Base-by-base conservation (phyloP, 1,140 invertebrate genomes). In the Intoshia linei region DNA sequence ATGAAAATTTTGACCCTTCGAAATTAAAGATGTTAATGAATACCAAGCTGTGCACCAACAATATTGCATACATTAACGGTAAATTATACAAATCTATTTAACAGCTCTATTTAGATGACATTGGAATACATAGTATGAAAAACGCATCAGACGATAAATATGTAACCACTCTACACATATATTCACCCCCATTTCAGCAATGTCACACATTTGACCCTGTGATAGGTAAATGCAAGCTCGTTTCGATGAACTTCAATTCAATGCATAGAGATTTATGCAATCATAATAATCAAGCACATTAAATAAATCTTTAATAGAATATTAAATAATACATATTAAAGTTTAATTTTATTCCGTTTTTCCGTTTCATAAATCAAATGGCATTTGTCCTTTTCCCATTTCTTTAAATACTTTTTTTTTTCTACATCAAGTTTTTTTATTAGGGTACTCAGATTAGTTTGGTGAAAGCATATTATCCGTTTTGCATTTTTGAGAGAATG, bases 11-110 rank as follows among this genome's bases (percentile, higher is more conserved):
- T 18, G 7, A 10, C 24, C n/a, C 24, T 7, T 10, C 24, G n/a
- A 10, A 10, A 27, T 27, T 27, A 27, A 27, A 10, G n/a, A 10
- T 7, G n/a, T 27, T 27, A 27, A 27, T 10, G n/a, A 27, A 27
- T 1, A 30, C 38, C 0, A 39, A 39, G 11, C 1, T 24, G 2
- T 15, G 41, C 25, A 56, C n/a, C n/a, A n/a, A 90, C 47, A 68
- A 72, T 36, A 74, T 90, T 11, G 72, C 73, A 47, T 93, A 93
- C 52, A 95, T 95, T 19, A 84, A 83, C 62, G 81, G 81, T 90
- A 58, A 64, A 58, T 39, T 3, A 17, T 19, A 10, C 4, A 7
- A 32, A 10, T 32, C 7, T 18, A 10, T 7, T 32, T 35, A 13
- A 11, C 22, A 35, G 7, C 17, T 17, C 7, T 15, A 45, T 51